Evolutionary conservation across 2,797 vertebrate genomes (phyloP).

Genomic region (Microcaecilia unicolor): DNA sequence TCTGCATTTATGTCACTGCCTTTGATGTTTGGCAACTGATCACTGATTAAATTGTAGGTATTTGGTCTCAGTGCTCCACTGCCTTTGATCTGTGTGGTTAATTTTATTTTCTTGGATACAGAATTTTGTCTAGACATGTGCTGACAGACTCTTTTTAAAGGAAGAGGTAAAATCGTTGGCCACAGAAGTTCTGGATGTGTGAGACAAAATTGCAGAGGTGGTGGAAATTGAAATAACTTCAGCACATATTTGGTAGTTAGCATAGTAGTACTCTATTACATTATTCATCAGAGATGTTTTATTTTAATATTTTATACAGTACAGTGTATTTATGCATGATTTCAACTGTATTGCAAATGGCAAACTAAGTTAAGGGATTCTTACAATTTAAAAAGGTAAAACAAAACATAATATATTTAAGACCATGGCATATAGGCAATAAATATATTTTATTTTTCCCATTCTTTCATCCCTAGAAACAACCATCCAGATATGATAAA

Average conservation of each 20-base stretch:
- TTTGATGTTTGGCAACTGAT: constrained; percentile 73
- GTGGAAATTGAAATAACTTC: constrained; percentile 30
- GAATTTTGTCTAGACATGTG: constrained; percentile 57
- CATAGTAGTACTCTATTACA: constrained; percentile 6
- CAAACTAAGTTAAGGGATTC: too few relatives aligned
- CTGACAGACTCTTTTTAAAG: constrained; percentile 40
- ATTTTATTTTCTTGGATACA: constrained; percentile 63
- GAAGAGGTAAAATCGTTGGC: constrained; percentile 39
- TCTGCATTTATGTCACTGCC: constrained; percentile 40
- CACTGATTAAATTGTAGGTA: constrained; percentile 74
- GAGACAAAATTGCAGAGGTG: constrained; percentile 33
- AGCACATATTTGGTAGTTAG: constrained; percentile 43
- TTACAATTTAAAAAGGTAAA: too few relatives aligned
- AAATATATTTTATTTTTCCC: too few relatives aligned
- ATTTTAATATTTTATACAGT: constrained; percentile 1
- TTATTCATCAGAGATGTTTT: too few relatives aligned
- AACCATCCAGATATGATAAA: too few relatives aligned
- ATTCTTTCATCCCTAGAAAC: too few relatives aligned
- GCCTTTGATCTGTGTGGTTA: constrained; percentile 80
- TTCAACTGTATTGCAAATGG: too few relatives aligned
- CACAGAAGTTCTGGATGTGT: constrained; percentile 30
- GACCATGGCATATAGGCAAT: too few relatives aligned
- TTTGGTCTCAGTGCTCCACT: constrained; percentile 58
- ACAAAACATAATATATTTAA: too few relatives aligned
- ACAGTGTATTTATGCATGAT: too few relatives aligned